These are phyloP conservation scores for Deilephila elpenor DNA, from an alignment of 2,888 invertebrate species.

Conservation along the genomic window DNA sequence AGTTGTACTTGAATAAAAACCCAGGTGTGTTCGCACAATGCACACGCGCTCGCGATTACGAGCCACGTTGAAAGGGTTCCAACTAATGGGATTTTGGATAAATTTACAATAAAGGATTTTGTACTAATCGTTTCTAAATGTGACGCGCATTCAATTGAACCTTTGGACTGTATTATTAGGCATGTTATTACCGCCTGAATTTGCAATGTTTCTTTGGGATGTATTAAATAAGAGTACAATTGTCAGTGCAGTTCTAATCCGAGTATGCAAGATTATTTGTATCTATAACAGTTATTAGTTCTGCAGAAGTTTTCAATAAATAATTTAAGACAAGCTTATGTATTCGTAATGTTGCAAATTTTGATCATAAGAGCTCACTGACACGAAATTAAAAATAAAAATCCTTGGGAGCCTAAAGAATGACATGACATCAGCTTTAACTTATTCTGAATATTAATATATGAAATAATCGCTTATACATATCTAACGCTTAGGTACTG, in stretches of 20 bases:
- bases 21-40: conserved; percentile 14
- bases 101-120: conserved; percentile 65
- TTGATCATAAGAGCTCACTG: conserved; percentile 29
- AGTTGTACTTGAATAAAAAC: conserved; percentile 29
- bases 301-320: background rate
- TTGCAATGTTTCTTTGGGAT: background rate
- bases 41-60: conserved; percentile 44
- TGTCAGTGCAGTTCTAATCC: background rate
- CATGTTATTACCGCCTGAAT: conserved; percentile 51
- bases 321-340: background rate
- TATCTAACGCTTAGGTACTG: conserved; percentile 55
- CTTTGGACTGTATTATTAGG: conserved; percentile 59
- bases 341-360: background rate
- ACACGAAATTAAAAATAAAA: conserved; percentile 35
- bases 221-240: background rate
- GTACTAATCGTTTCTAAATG: conserved; percentile 65
- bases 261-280: background rate
- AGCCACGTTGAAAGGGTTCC: conserved; percentile 49
- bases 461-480: conserved; percentile 53
- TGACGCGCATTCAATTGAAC: conserved; percentile 60
- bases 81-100: conserved; percentile 60
- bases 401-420: conserved; percentile 44
- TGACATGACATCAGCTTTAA: conserved; percentile 65
- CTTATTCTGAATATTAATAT: conserved; percentile 60
- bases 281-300: background rate